Percentiles rank a stretch among this genome's conserved stretches.
Evolutionary conservation across 2,888 invertebrate species (phyloP).

Genomic region (Lacanobia oleracea): DNA sequence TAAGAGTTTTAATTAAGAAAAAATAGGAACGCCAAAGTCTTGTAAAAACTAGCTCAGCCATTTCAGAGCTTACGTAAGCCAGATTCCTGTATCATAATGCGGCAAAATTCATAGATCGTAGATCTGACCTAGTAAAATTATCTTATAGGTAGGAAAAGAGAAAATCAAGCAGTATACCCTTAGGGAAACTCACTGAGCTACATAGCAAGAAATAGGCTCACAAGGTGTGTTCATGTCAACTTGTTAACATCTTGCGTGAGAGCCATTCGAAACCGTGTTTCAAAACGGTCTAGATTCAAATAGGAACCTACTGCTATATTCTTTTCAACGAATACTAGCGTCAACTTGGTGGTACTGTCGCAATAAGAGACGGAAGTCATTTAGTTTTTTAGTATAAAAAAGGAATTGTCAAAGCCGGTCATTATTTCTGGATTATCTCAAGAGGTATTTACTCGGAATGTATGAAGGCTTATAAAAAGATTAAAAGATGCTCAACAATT

Average conservation of each 20-base stretch:
- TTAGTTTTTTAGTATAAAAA: constrained; percentile 13
- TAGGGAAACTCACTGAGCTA: constrained; percentile 23
- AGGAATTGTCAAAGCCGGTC: constrained; percentile 8
- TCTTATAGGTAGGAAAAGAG: constrained; percentile 22
- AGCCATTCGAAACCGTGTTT: constrained; percentile 32
- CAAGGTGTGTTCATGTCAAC: constrained; percentile 18
- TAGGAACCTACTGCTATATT: constrained; percentile 1
- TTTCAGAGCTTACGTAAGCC: constrained; percentile 46
- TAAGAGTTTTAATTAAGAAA: constrained; percentile 22
- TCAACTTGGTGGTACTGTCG: constrained; percentile 1
- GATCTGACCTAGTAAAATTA: constrained; percentile 48
- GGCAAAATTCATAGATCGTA: constrained; percentile 47
- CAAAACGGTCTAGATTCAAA: constrained; percentile 14
- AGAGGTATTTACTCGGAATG: background rate
- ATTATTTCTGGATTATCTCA: constrained; percentile 17
- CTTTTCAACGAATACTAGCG: constrained; percentile 5
- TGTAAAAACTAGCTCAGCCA: constrained; percentile 20
- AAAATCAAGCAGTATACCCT: constrained; percentile 21
- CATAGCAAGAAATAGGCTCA: constrained; percentile 22
- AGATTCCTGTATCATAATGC: constrained; percentile 47
- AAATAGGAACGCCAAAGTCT: constrained; percentile 3
- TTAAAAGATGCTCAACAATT: background rate
- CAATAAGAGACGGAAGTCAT: constrained; percentile 13
- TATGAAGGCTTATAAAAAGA: background rate
- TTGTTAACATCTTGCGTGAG: constrained; percentile 28